phyloP scores from a whole-genome alignment of 2,888 invertebrate species.

The Mimachlamys varia region DNA sequence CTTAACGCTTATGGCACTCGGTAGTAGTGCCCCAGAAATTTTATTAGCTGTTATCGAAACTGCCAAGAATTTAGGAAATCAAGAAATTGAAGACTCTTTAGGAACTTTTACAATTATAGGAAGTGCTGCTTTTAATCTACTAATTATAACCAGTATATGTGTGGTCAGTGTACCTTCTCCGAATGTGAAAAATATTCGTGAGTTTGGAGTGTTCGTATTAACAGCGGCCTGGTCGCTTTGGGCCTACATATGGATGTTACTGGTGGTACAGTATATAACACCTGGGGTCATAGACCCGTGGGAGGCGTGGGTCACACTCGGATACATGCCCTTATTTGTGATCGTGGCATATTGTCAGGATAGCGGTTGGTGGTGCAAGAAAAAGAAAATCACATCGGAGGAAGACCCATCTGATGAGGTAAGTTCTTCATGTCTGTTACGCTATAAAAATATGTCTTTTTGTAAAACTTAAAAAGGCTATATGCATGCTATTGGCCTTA shows the following conservation, averaged over 20 bases:
- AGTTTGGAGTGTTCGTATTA: constrained; percentile 77
- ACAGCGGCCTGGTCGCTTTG: constrained; percentile 78
- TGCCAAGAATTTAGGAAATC: constrained; percentile 55
- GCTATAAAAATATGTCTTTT: too few species aligned
- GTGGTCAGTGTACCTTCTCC: constrained; percentile 72
- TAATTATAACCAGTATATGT: constrained; percentile 78
- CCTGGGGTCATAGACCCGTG: constrained; percentile 74
- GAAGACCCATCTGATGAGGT: constrained; percentile 48
- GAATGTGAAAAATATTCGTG: constrained; percentile 70
- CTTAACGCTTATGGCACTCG: constrained; percentile 79
- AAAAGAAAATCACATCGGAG: constrained; percentile 60
- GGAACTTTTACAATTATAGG: constrained; percentile 80
- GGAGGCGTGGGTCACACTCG: constrained; percentile 78
- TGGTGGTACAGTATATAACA: constrained; percentile 71
- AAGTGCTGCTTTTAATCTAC: constrained; percentile 79
- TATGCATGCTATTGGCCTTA: too few species aligned
- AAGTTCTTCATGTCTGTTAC: constrained; percentile 37
- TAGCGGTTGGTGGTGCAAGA: constrained; percentile 73
- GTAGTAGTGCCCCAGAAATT: constrained; percentile 79
- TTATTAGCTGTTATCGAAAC: constrained; percentile 75
- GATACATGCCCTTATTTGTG: constrained; percentile 77
- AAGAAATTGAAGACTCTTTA: constrained; percentile 66
- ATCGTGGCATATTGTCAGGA: constrained; percentile 76
- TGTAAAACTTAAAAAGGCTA: too few species aligned
- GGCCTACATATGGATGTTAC: constrained; percentile 80